phyloP scores from a whole-genome alignment of 53 echinoderm and acorn worm species.

The Crossaster papposus region DNA sequence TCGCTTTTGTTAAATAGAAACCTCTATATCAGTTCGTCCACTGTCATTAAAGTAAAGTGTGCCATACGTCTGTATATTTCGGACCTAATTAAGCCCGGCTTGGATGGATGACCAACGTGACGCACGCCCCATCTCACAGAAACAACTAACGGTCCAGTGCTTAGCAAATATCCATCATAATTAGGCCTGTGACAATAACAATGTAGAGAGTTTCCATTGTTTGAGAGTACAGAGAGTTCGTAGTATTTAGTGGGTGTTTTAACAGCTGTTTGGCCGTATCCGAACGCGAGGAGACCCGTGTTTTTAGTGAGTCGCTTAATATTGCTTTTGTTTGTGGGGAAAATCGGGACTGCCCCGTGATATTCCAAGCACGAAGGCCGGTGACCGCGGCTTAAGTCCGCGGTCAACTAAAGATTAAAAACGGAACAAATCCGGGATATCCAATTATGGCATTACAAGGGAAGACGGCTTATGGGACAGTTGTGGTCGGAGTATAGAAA shows the following conservation, averaged over 20 bases:
- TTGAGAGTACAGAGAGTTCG: neutral
- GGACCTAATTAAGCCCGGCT: neutral
- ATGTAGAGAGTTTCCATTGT: neutral
- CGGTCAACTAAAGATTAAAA: neutral
- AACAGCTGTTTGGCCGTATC: neutral
- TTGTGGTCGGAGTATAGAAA: too few species aligned
- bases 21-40: neutral
- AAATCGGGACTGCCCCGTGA: neutral
- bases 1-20: neutral
- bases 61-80: neutral
- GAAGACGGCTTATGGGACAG: neutral
- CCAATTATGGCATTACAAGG: neutral
- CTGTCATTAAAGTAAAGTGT: neutral
- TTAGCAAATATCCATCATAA: neutral
- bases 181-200: neutral
- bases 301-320: neutral
- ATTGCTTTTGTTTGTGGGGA: neutral
- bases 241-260: neutral
- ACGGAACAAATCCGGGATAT: neutral
- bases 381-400: neutral
- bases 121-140: neutral
- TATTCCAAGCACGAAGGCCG: neutral
- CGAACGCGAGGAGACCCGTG: neutral
- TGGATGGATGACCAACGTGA: neutral
- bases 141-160: neutral